These are phyloP conservation scores for Notospermus geniculatus DNA, from an alignment of 1,140 invertebrate species.

Conservation along the genomic window DNA sequence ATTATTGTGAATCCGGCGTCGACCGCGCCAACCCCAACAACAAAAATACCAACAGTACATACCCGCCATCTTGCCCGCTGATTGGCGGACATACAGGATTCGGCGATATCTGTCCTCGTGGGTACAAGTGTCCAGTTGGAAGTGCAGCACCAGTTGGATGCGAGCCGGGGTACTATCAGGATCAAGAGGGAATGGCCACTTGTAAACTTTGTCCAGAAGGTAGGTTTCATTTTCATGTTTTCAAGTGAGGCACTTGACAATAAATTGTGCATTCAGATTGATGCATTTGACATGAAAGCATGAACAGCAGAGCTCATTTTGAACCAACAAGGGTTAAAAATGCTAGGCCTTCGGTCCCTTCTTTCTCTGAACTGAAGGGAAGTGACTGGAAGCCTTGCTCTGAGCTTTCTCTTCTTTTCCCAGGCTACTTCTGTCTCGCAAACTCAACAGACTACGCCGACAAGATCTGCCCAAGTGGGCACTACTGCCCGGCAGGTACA, in stretches of 20 bases:
- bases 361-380: too few relatives aligned
- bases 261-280: too few relatives aligned
- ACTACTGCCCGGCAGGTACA: conserved; percentile 46
- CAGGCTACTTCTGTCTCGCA: conserved; percentile 46
- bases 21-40: conserved; percentile 46
- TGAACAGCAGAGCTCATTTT: too few relatives aligned
- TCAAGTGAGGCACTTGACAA: too few relatives aligned
- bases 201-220: conserved; percentile 46
- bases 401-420: neutral
- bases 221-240: too few relatives aligned
- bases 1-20: conserved; percentile 48
- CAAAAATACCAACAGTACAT: conserved; percentile 36
- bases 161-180: conserved; percentile 41
- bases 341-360: too few relatives aligned
- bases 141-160: conserved; percentile 34
- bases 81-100: conserved; percentile 50
- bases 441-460: conserved; percentile 42
- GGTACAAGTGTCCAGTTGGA: conserved; percentile 41
- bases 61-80: conserved; percentile 40
- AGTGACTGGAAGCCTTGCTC: neutral
- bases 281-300: too few relatives aligned
- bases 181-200: conserved; percentile 32
- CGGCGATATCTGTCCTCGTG: conserved; percentile 45
- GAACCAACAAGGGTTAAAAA: too few relatives aligned
- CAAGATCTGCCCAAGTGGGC: conserved; percentile 41